Base-by-base conservation (phyloP, 2,113 vertebrate genomes). In the Steatornis caripensis region DNA sequence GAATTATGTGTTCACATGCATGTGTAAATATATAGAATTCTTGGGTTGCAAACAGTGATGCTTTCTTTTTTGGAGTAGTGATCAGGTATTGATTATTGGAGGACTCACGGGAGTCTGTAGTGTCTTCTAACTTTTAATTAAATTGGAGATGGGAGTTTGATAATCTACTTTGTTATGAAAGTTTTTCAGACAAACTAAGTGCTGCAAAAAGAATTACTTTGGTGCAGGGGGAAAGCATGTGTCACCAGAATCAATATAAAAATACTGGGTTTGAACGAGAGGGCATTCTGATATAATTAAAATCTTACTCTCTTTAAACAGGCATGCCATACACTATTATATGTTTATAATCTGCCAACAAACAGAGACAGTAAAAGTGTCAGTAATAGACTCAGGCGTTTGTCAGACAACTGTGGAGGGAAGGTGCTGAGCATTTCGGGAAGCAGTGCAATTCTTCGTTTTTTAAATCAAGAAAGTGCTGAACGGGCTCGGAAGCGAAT, bases 361-460 rank as follows among this genome's bases (percentile, higher is more conserved):
- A 99, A 99, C 98, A 98, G 99, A 97, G 99, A 99, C 82, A 98
- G 98, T 97, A 99, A 99, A 92, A 99, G 99, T 46, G 97, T 99
- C 97, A 99, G 99, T 96, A 99, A 99, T 87, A 98, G 99, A 95
- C 99, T 99, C 60, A 98, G 99, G 51, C 99, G 99, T 86, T 97
- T 99, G 95, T 99, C 99, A 36, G 99, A 99, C 97, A 99, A 99
- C 98, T 99, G 99, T 60, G 99, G 99, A 3, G 99, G 99, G 81
- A 99, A 99, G 95, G 99, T 99, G 95, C 96, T 99, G 97, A 99
- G 99, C 45, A 97, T 99, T 90, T 98, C 99, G 15, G 98, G 99
- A 39, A 98, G 99, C 98, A 98, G 98, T 2, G 99, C 99, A 0
- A 98, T 99, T 84, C 99, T 99, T 39, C 99, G 99, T 39, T 99